Conservation (phyloP, 2,797 vertebrate species). For the Carcharodon carcharias region DNA sequence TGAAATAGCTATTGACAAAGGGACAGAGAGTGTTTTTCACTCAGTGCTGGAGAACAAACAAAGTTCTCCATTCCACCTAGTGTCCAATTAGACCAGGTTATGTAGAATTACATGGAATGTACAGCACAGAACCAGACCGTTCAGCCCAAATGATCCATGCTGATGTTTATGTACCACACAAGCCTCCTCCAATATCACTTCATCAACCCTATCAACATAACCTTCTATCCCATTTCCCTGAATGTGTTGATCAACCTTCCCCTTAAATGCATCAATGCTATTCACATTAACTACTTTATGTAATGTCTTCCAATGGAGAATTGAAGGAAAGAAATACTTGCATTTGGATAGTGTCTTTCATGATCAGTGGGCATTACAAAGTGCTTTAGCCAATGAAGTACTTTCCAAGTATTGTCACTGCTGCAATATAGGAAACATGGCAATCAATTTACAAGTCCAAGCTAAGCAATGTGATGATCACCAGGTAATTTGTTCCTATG, state of each 20-base stretch:
- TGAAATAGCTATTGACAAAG: not conserved
- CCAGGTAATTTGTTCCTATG: not conserved
- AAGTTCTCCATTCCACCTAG: not conserved
- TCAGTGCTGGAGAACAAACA: not conserved
- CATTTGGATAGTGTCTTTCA: not conserved
- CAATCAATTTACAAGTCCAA: not conserved
- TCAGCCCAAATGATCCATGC: not conserved
- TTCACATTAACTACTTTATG: not conserved
- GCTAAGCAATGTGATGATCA: not conserved
- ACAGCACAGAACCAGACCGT: not conserved
- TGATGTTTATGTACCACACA: not conserved
- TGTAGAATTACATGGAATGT: not conserved
- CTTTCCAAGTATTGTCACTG: not conserved
- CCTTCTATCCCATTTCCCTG: not conserved
- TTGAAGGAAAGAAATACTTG: not conserved
- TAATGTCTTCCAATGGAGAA: not conserved
- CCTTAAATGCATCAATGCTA: not conserved
- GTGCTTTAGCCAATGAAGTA: not conserved
- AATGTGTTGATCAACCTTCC: not conserved
- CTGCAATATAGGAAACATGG: not conserved
- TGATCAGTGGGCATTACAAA: not conserved
- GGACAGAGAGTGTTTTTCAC: not conserved
- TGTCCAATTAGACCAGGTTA: not conserved
- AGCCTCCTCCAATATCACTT: not conserved
- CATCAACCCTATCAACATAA: not conserved